A percentile compares a stretch with the other conserved stretches of the same genome.
Evolutionary conservation across 2,888 invertebrate genomes (phyloP).

Genomic region (Oxystoma pomonae): DNA sequence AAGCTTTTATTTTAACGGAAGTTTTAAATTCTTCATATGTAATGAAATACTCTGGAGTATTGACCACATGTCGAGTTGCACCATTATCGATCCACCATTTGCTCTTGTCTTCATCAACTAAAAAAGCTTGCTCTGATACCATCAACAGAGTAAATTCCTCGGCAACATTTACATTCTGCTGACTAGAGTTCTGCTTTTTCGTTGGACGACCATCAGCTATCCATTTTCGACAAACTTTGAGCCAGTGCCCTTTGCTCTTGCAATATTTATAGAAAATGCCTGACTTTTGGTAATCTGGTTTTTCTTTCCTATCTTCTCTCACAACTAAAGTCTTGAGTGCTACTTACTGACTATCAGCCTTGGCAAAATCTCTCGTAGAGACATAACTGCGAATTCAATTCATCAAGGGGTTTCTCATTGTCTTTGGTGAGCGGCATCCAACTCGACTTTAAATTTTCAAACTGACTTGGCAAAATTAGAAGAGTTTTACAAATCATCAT

Average conservation of each 20-base stretch:
- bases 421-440: slow-evolving; percentile 33
- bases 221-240: slow-evolving; percentile 23
- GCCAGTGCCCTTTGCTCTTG: slow-evolving; percentile 17
- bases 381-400: slow-evolving; percentile 27
- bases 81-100: slow-evolving; percentile 38
- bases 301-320: slow-evolving; percentile 12
- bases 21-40: slow-evolving; percentile 26
- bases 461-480: too few species aligned
- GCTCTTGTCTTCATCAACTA: slow-evolving; percentile 14
- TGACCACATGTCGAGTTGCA: slow-evolving; percentile 34
- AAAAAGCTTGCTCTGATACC: slow-evolving; percentile 21
- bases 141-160: slow-evolving; percentile 7
- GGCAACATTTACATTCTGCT: slow-evolving; percentile 11
- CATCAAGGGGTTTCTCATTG: slow-evolving; percentile 26
- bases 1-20: slow-evolving; percentile 24
- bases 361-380: slow-evolving; percentile 28
- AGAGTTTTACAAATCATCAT: too few species aligned
- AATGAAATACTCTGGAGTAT: slow-evolving; percentile 23
- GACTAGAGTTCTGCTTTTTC: slow-evolving; percentile 7
- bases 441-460: slow-evolving; percentile 10
- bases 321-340: slow-evolving; percentile 22
- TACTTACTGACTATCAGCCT: slow-evolving; percentile 6
- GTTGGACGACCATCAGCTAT: slow-evolving; percentile 29
- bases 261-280: slow-evolving; percentile 16
- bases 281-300: slow-evolving; percentile 6